Base-by-base conservation (phyloP, 2,797 vertebrate species). In the Silurus aristotelis region DNA sequence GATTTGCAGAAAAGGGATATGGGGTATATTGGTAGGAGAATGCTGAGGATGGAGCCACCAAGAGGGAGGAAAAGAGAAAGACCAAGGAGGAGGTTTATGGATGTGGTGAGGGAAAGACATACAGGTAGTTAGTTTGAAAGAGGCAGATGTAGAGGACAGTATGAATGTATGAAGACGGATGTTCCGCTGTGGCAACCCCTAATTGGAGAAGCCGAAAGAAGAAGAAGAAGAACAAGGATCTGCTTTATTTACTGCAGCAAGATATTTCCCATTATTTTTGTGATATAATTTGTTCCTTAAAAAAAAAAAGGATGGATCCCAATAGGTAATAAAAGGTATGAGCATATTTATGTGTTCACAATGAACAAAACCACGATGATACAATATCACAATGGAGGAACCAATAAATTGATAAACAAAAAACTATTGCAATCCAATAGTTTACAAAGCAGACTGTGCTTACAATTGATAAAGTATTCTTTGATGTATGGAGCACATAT, bases 401-500 rank as follows among this genome's bases (percentile, higher is more conserved):
- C 52, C 58, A 60, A 20, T 55, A 63, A 71, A 17, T 1, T 38
- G 58, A 55, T 27, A 61, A 66, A 46, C 75, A 58, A 12, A 79
- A 75, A 72, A 31, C 56, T 60, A 25, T 58, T 75, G 70, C n/a
- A 55, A 27, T 3, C 4, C 63, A 61, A 85, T n/a, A 72, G 38
- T 67, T 80, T 80, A 48, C 25, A 81, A n/a, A 76, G 71, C 27
- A 66, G 52, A 60, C 68, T 38, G 58, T 63, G 68, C 92, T 92
- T 92, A 92, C 92, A 92, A 88, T 93, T 91, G 86, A 92, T 86
- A 88, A 86, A 90, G 89, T 90, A 92, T 86, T 92, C 89, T 92
- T 94, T 93, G 91, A 93, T 76, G 90, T 93, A 91, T 89, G 93
- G 90, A 84, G 92, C 87, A 87, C 93, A 93, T 85, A 92, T 92